A percentile compares a stretch with the other conserved stretches of the same genome.
phyloP scores from a whole-genome alignment of 1,140 invertebrate genomes.

The Drosophila lowei region DNA sequence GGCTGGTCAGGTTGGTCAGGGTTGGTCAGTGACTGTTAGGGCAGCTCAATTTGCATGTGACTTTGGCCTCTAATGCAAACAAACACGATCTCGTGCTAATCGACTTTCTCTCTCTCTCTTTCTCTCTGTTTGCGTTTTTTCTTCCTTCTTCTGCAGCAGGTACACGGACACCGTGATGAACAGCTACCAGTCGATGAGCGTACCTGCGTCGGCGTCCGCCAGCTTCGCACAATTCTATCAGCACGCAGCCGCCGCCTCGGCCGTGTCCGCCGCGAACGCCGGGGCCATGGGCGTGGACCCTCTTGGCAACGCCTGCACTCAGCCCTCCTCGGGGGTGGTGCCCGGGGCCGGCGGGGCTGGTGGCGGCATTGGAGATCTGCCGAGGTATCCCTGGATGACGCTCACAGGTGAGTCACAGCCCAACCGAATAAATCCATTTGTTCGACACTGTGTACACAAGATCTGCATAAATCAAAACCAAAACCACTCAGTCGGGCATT shows the following conservation, averaged over 20 bases:
- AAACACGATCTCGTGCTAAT: constrained; percentile 41
- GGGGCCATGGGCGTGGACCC: constrained; percentile 84
- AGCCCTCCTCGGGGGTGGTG: constrained; percentile 85
- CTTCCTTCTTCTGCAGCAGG: constrained; percentile 49
- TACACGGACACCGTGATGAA: constrained; percentile 83
- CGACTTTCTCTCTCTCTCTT: constrained; percentile 10
- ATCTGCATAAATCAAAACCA: constrained; percentile 57
- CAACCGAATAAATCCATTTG: neutral
- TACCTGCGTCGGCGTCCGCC: constrained; percentile 79
- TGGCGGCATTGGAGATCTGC: constrained; percentile 91
- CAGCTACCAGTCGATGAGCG: constrained; percentile 83
- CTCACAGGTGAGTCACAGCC: constrained; percentile 90
- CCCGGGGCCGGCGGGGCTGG: constrained; percentile 85
- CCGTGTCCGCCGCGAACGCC: constrained; percentile 85
- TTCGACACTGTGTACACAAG: no score
- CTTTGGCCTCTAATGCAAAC: constrained; percentile 22
- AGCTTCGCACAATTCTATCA: constrained; percentile 93
- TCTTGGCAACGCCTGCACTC: constrained; percentile 84
- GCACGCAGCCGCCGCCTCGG: constrained; percentile 88
- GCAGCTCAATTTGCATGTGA: constrained; percentile 68
- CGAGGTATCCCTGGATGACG: constrained; percentile 98
- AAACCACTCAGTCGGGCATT: constrained; percentile 11
- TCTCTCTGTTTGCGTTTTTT: neutral
- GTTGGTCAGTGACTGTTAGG: no score
- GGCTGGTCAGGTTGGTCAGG: constrained; percentile 3